Evolutionary conservation across 2,888 invertebrate genomes (phyloP).

Genomic region (Spatulosminthurus flaviceps): DNA sequence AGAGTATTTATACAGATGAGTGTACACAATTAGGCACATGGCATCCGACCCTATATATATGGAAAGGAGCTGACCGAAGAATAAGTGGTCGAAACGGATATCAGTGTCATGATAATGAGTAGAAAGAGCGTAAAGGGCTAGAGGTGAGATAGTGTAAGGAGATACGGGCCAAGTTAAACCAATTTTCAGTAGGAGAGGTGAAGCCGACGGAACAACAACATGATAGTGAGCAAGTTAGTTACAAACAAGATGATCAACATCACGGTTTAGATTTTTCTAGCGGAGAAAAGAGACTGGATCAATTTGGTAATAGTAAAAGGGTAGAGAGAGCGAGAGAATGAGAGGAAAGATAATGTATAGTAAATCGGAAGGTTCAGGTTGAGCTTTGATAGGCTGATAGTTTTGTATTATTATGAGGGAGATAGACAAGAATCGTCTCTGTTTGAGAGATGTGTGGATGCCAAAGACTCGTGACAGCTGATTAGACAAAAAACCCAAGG

Average conservation of each 20-base stretch:
- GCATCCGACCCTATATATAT: not conserved
- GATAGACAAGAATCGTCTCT: not conserved
- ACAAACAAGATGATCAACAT: constrained; percentile 37
- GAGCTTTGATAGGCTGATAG: constrained; percentile 18
- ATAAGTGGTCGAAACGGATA: constrained; percentile 23
- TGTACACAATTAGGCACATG: constrained; percentile 14
- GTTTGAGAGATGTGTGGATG: constrained; percentile 60
- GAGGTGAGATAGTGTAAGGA: constrained; percentile 49
- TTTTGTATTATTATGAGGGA: constrained; percentile 13
- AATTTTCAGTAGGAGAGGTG: constrained; percentile 51
- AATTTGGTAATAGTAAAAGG: not conserved
- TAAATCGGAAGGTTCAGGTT: constrained; percentile 7
- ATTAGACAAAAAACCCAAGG: constrained; percentile 64
- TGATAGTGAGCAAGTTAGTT: constrained; percentile 34
- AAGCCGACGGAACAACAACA: constrained; percentile 47
- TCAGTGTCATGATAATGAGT: constrained; percentile 34
- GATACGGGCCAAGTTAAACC: constrained; percentile 44
- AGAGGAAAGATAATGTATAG: constrained; percentile 4
- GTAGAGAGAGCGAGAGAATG: constrained; percentile 30
- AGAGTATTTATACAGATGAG: not conserved
- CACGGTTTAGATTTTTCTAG: not conserved
- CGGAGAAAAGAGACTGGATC: not conserved
- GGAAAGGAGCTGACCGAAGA: constrained; percentile 2
- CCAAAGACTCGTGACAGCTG: constrained; percentile 64
- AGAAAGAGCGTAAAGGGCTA: constrained; percentile 40